A percentile compares a stretch with the other conserved stretches of the same genome.
These are phyloP conservation scores for Ormyrus nitidulus DNA, from an alignment of 2,888 invertebrate genomes.

Conservation along the genomic window DNA sequence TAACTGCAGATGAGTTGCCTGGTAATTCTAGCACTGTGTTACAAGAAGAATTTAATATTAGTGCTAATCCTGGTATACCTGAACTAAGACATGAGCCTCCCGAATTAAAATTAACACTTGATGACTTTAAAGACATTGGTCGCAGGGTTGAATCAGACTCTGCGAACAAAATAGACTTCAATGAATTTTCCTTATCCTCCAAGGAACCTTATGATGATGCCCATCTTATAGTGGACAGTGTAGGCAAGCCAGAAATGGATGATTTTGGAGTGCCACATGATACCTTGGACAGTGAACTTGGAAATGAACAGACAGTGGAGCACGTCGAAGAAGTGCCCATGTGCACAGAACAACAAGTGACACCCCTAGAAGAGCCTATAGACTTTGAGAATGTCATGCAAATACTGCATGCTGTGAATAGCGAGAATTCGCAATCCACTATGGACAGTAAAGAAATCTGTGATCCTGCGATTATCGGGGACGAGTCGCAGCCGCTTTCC, in stretches of 20 bases:
- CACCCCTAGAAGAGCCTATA: conserved; percentile 45
- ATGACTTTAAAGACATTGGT: conserved; percentile 69
- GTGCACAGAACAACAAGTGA: conserved; percentile 16
- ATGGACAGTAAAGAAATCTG: conserved; percentile 2
- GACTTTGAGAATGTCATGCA: conserved; percentile 53
- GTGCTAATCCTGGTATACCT: conserved; percentile 60
- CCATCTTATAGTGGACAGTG: conserved; percentile 50
- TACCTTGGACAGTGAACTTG: conserved; percentile 14
- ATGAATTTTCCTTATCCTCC: conserved; percentile 47
- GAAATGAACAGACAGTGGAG: conserved; percentile 27
- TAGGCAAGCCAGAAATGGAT: conserved; percentile 53
- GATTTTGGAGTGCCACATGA: conserved; percentile 44
- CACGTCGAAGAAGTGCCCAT: conserved; percentile 39
- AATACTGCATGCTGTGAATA: conserved; percentile 25
- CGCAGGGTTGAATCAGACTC: conserved; percentile 64
- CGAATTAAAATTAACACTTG: conserved; percentile 66
- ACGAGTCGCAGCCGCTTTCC: conserved; percentile 6
- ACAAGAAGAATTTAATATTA: conserved; percentile 29
- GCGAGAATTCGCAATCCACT: conserved; percentile 10
- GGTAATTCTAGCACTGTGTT: not conserved
- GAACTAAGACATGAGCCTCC: conserved; percentile 66
- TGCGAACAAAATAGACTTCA: conserved; percentile 49
- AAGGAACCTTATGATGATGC: conserved; percentile 39
- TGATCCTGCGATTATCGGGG: conserved; percentile 16
- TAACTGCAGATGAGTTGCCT: conserved; percentile 44